Percentiles rank a stretch among this genome's conserved stretches.
phyloP scores from a whole-genome alignment of 2,888 invertebrate species.

The Exocentrus adspersus region DNA sequence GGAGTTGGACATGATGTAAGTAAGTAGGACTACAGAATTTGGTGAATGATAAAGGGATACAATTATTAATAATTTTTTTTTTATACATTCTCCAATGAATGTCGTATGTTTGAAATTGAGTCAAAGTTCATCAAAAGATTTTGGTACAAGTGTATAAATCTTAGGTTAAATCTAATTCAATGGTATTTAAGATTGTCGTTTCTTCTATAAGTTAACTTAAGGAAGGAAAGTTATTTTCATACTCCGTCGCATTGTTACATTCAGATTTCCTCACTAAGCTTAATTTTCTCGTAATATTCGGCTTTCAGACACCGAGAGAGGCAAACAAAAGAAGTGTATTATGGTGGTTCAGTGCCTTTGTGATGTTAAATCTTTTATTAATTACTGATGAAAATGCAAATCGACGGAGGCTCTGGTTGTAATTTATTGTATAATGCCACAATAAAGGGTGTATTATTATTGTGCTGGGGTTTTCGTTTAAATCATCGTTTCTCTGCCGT shows the following conservation, averaged over 20 bases:
- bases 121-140: too few relatives aligned
- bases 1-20: too few relatives aligned
- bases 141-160: too few relatives aligned
- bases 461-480: conserved; percentile 26
- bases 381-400: conserved; percentile 44
- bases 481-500: conserved; percentile 30
- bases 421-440: conserved; percentile 36
- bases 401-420: conserved; percentile 29
- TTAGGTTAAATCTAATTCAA: neutral
- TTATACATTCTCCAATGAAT: too few relatives aligned
- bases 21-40: too few relatives aligned
- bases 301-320: conserved; percentile 18
- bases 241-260: conserved; percentile 22
- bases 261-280: conserved; percentile 14
- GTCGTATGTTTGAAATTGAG: too few relatives aligned
- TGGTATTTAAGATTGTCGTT: neutral
- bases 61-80: too few relatives aligned
- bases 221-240: conserved; percentile 16
- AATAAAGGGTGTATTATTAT: conserved; percentile 36
- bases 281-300: conserved; percentile 28
- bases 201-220: conserved; percentile 9
- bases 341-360: conserved; percentile 36
- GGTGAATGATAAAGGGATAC: too few relatives aligned
- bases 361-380: conserved; percentile 42
- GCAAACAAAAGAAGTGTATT: conserved; percentile 38